phyloP scores from a whole-genome alignment of 2,113 vertebrate species.

The Callipepla squamata region DNA sequence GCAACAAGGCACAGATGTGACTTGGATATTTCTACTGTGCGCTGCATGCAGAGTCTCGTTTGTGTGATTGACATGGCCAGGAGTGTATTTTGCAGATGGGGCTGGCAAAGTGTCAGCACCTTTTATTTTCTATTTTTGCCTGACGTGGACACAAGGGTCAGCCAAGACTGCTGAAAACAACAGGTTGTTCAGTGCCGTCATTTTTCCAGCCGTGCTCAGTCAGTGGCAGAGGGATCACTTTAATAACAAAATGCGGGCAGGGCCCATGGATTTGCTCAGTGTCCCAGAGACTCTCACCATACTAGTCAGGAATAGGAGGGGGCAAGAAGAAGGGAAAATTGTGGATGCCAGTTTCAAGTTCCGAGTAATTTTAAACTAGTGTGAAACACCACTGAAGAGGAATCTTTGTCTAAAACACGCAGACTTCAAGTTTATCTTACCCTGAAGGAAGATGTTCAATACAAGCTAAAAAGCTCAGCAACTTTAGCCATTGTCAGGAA shows the following conservation, averaged over 20 bases:
- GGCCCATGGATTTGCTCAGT: background rate
- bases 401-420: background rate
- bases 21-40: background rate
- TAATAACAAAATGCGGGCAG: background rate
- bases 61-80: conserved; percentile 12
- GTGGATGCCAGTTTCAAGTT: background rate
- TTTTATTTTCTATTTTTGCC: conserved; percentile 28
- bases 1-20: rapidly evolving
- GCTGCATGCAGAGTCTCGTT: background rate
- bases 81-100: background rate
- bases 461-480: background rate
- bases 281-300: background rate
- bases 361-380: background rate
- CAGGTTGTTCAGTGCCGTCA: background rate
- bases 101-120: background rate
- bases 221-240: background rate
- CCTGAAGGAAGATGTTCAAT: background rate
- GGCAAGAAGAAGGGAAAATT: background rate
- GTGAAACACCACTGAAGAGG: background rate
- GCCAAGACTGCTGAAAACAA: background rate
- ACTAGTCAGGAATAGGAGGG: background rate
- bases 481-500: conserved; percentile 2
- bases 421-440: background rate
- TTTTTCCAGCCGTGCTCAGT: background rate
- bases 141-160: background rate